A percentile compares a stretch with the other conserved stretches of the same genome.
Conservation (phyloP, 1,140 invertebrate species). For the Neotoxoptera formosana region DNA sequence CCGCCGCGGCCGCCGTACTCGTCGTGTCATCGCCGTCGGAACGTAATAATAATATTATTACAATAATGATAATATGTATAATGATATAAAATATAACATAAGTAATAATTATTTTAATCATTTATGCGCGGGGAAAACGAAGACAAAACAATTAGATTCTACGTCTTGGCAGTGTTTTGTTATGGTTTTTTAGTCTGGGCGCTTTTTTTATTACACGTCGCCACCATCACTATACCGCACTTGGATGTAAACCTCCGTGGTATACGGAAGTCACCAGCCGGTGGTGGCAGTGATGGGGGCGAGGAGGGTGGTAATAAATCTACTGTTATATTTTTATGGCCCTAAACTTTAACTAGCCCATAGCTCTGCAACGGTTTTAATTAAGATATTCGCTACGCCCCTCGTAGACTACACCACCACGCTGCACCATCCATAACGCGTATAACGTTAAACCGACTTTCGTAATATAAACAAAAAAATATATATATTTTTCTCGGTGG, state of each 20-base stretch:
- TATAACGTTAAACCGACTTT: not conserved
- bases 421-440: not conserved
- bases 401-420: not conserved
- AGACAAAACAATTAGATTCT: not conserved
- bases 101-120: not conserved
- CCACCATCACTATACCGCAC: too few relatives aligned
- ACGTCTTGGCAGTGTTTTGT: too few relatives aligned
- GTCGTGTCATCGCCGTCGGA: not conserved
- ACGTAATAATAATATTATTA: not conserved
- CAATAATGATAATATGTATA: not conserved
- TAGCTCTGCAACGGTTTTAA: not conserved
- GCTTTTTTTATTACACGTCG: not conserved
- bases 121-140: not conserved
- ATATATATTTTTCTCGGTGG: not conserved
- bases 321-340: constrained; percentile 18
- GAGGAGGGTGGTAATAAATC: not conserved
- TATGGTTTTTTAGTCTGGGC: not conserved
- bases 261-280: not conserved
- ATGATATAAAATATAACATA: too few relatives aligned
- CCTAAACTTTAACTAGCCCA: constrained; percentile 14
- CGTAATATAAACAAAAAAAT: not conserved
- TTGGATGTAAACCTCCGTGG: not conserved
- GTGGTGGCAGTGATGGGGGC: not conserved
- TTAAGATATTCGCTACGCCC: constrained; percentile 4
- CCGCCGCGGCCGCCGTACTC: not conserved